A percentile compares a stretch with the other conserved stretches of the same genome.
Conservation (phyloP, 1,140 invertebrate species). For the Rhyzopertha dominica region DNA sequence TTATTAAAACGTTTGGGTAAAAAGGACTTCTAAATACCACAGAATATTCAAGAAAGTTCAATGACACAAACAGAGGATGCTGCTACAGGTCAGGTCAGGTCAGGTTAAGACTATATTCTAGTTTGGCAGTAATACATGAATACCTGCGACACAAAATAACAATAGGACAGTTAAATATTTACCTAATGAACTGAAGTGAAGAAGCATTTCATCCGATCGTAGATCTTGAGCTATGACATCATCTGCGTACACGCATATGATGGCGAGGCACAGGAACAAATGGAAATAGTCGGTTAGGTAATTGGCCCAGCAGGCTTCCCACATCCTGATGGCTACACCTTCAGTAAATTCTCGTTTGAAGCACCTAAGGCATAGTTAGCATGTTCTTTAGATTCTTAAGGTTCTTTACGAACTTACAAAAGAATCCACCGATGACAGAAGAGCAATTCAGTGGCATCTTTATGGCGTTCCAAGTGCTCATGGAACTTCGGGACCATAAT, state of each 20-base stretch:
- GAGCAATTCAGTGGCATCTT: slow-evolving; percentile 81
- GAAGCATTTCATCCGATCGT: slow-evolving; percentile 86
- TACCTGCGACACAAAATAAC: no score
- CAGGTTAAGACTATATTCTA: no score
- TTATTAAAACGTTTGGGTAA: no score
- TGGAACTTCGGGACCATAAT: slow-evolving; percentile 86
- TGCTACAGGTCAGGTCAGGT: no score
- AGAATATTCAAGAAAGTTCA: no score
- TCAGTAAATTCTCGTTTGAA: slow-evolving; percentile 88
- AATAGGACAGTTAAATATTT: slow-evolving; percentile 23
- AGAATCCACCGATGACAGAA: slow-evolving; percentile 94
- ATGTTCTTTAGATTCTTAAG: slow-evolving; percentile 2
- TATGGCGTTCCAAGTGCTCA: slow-evolving; percentile 72
- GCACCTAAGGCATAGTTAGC: slow-evolving; percentile 52
- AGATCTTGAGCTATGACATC: slow-evolving; percentile 86
- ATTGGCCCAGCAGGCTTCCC: slow-evolving; percentile 93
- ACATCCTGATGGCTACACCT: slow-evolving; percentile 78
- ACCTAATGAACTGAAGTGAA: slow-evolving; percentile 88
- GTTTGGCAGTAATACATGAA: no score
- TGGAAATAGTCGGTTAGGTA: slow-evolving; percentile 92
- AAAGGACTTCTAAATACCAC: no score
- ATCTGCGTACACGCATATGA: slow-evolving; percentile 87
- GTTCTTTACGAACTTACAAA: slow-evolving; percentile 55
- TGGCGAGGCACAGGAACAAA: slow-evolving; percentile 84
- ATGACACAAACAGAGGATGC: no score